A percentile compares a stretch with the other conserved stretches of the same genome.
Conservation (phyloP, 2,113 vertebrate genomes). For the Murina feae region DNA sequence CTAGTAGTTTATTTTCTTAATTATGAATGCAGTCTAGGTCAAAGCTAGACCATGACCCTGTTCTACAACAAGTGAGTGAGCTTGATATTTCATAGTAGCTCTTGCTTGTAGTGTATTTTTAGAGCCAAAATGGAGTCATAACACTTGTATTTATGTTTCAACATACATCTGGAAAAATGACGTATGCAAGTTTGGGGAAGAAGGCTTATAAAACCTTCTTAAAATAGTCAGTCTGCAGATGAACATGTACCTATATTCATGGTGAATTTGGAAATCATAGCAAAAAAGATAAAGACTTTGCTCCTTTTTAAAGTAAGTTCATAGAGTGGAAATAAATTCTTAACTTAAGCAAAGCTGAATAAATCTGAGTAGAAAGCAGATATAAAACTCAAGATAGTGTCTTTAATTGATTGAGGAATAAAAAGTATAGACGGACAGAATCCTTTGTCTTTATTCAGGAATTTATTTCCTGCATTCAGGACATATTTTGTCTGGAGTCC, state of each 20-base stretch:
- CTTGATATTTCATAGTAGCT: neutral
- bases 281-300: neutral
- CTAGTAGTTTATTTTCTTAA: neutral
- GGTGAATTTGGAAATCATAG: slow-evolving; percentile 21
- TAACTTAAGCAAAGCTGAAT: neutral
- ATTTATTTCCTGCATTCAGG: neutral
- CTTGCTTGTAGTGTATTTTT: slow-evolving; percentile 18
- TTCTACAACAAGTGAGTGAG: neutral
- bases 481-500: slow-evolving; percentile 5
- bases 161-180: slow-evolving; percentile 5
- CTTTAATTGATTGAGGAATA: neutral
- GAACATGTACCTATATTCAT: neutral
- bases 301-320: neutral
- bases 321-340: neutral
- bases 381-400: neutral
- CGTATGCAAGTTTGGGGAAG: neutral
- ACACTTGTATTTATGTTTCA: slow-evolving; percentile 18
- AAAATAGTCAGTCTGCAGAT: slow-evolving; percentile 27
- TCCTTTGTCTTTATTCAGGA: neutral
- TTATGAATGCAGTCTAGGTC: neutral
- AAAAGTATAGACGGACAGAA: neutral
- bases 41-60: neutral
- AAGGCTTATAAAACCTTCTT: neutral
- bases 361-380: neutral
- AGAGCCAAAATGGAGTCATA: neutral